These are phyloP conservation scores for Ephialtes manifestator DNA, from an alignment of 2,888 invertebrate species.

Conservation along the genomic window DNA sequence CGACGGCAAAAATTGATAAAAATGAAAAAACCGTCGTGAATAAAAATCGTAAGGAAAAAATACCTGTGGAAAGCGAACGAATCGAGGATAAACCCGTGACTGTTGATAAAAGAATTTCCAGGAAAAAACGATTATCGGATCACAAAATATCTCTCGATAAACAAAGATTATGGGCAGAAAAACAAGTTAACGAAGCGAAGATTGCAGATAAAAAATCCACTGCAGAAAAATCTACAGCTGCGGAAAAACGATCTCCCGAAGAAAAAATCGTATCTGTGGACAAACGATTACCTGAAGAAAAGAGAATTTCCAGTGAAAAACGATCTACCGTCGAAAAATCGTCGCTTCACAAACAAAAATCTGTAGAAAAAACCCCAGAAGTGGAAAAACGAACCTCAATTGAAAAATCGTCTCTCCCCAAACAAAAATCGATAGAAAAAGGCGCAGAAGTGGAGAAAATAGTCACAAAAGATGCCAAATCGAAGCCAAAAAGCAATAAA, in stretches of 20 bases:
- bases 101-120: background rate
- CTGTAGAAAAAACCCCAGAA: background rate
- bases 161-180: background rate
- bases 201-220: background rate
- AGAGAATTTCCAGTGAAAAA: background rate
- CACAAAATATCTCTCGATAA: background rate
- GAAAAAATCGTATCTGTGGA: background rate
- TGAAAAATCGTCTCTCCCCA: background rate
- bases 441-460: background rate
- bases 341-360: background rate
- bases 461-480: background rate
- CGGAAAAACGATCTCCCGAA: background rate
- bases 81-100: background rate
- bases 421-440: conserved; percentile 16
- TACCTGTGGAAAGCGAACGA: background rate
- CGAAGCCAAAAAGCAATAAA: conserved; percentile 22
- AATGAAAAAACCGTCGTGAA: background rate
- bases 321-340: background rate
- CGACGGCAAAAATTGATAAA: conserved; percentile 12
- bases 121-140: background rate
- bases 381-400: background rate
- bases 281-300: background rate
- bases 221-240: too few relatives aligned
- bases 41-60: background rate
- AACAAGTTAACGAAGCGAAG: background rate